Evolutionary conservation across 2,113 vertebrate genomes (phyloP).

Genomic region (Thomomys bottae): DNA sequence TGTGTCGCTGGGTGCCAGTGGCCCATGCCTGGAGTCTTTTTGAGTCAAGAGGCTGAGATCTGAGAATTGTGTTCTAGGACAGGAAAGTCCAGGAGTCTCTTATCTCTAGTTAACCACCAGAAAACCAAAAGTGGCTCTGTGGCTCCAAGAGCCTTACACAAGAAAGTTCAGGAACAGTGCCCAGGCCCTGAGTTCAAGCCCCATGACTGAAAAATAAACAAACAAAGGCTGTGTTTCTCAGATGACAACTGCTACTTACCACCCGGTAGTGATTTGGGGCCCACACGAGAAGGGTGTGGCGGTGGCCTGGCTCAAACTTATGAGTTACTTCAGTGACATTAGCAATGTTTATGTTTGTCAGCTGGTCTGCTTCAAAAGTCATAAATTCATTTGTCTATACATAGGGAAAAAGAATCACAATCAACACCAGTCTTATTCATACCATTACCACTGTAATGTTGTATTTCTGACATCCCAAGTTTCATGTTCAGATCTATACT

Average conservation of each 20-base stretch:
- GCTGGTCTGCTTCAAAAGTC: slow-evolving; percentile 37
- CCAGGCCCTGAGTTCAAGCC: no score
- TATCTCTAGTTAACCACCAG: no score
- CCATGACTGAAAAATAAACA: no score
- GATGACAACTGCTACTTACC: slow-evolving; percentile 24
- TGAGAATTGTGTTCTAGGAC: no score
- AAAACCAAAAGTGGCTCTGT: no score
- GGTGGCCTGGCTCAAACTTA: slow-evolving; percentile 49
- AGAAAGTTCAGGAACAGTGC: no score
- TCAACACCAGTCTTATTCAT: not conserved
- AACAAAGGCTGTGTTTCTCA: not conserved
- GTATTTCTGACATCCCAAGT: not conserved
- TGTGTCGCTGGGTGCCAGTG: no score
- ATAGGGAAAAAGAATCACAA: not conserved
- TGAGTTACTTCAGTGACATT: rapidly evolving
- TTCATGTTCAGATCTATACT: not conserved
- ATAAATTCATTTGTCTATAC: not conserved
- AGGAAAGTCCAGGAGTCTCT: no score
- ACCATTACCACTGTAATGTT: no score
- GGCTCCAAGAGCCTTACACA: no score
- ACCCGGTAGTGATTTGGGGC: rapidly evolving
- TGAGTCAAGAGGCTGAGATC: no score
- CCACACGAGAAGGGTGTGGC: slow-evolving; percentile 72
- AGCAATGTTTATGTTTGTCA: slow-evolving; percentile 57
- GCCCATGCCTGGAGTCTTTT: no score